A percentile compares a stretch with the other conserved stretches of the same genome.
Evolutionary conservation across 2,888 invertebrate species (phyloP).

Genomic region (Orthosia gothica): DNA sequence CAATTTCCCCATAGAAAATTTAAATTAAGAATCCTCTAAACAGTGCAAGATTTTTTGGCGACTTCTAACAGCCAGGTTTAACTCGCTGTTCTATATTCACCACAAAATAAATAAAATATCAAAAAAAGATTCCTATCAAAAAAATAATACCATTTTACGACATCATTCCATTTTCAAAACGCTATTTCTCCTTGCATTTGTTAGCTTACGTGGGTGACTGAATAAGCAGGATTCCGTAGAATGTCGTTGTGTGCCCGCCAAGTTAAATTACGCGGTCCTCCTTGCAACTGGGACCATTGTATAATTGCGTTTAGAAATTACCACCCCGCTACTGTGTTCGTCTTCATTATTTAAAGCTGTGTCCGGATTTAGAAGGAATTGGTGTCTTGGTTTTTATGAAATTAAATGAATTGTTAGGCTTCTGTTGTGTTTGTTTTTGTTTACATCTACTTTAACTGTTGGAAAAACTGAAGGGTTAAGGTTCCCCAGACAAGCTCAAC

Average conservation of each 20-base stretch:
- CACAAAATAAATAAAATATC: background rate
- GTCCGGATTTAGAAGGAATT: slow-evolving; percentile 29
- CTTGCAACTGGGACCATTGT: slow-evolving; percentile 64
- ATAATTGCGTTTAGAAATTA: slow-evolving; percentile 72
- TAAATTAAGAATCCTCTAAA: too few relatives aligned
- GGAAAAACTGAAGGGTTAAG: background rate
- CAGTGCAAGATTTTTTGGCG: too few relatives aligned
- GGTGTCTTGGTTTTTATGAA: slow-evolving; percentile 7
- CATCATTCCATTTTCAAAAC: slow-evolving; percentile 17
- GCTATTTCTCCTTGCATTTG: slow-evolving; percentile 41
- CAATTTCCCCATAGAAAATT: too few relatives aligned
- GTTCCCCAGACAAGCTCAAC: too few relatives aligned
- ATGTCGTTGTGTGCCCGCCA: slow-evolving; percentile 36
- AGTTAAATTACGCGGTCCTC: slow-evolving; percentile 64
- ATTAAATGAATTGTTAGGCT: background rate
- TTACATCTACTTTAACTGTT: background rate
- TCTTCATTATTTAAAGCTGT: slow-evolving; percentile 50
- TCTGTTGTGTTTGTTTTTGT: slow-evolving; percentile 1
- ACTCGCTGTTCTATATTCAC: background rate
- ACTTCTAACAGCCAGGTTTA: too few relatives aligned
- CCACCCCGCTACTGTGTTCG: slow-evolving; percentile 42
- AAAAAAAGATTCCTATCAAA: background rate
- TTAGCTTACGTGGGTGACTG: slow-evolving; percentile 37
- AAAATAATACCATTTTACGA: slow-evolving; percentile 8
- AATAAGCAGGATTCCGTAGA: slow-evolving; percentile 47